These are phyloP conservation scores for Agrochola circellaris DNA, from an alignment of 2,888 invertebrate species.

Conservation along the genomic window DNA sequence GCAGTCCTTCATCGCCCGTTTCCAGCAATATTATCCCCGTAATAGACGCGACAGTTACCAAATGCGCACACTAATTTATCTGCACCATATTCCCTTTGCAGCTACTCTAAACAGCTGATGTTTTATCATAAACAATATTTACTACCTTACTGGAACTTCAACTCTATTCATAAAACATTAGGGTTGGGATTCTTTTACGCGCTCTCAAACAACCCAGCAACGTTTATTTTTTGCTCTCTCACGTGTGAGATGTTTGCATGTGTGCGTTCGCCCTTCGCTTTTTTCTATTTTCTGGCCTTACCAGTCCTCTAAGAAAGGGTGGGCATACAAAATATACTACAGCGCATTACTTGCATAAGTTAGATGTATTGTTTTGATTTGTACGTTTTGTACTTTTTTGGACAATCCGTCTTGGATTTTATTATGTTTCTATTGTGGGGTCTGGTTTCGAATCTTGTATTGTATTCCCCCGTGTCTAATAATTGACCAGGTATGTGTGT, in stretches of 20 bases:
- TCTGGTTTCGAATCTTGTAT: slow-evolving; percentile 57
- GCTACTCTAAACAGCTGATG: slow-evolving; percentile 77
- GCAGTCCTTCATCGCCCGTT: slow-evolving; percentile 62
- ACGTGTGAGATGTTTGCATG: slow-evolving; percentile 68
- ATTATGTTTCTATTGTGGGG: slow-evolving; percentile 58
- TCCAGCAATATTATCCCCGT: slow-evolving; percentile 61
- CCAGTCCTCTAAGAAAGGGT: slow-evolving; percentile 74
- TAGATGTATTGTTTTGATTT: slow-evolving; percentile 70
- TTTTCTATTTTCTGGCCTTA: slow-evolving; percentile 70
- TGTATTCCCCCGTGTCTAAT: slow-evolving; percentile 49
- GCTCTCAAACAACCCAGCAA: slow-evolving; percentile 59
- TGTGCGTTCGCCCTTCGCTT: slow-evolving; percentile 69
- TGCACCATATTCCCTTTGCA: slow-evolving; percentile 72
- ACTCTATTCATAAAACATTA: slow-evolving; percentile 40
- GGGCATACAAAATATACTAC: slow-evolving; percentile 72
- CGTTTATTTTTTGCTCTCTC: slow-evolving; percentile 75
- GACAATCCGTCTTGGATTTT: slow-evolving; percentile 65
- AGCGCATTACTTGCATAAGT: slow-evolving; percentile 71
- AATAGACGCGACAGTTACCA: slow-evolving; percentile 69
- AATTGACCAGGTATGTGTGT: slow-evolving; percentile 63
- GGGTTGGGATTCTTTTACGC: slow-evolving; percentile 41
- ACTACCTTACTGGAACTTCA: slow-evolving; percentile 41
- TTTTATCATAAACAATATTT: slow-evolving; percentile 72
- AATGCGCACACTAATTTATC: slow-evolving; percentile 76
- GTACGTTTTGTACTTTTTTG: slow-evolving; percentile 64